Base-by-base conservation (phyloP, 1,140 invertebrate species). In the Trichoplusia ni region DNA sequence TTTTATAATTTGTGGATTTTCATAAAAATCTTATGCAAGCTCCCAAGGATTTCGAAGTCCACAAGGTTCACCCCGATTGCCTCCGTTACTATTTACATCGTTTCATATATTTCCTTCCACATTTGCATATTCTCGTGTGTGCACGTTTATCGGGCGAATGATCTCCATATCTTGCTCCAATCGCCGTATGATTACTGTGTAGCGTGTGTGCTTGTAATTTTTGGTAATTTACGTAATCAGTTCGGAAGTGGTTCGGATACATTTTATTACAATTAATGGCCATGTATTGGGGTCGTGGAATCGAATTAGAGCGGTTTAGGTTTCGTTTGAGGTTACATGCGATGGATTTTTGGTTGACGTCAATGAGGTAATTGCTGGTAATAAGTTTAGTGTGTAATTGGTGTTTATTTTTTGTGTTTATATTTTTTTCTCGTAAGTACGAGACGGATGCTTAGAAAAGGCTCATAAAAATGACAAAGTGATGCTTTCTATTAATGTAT, bases 121-220 rank as follows among this genome's bases (percentile, higher is more conserved):
- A 53, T 53, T 35, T 21, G 11, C 49, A 59, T 46, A 33, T 23
- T 59, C 13, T 19, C 21, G 51, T 33, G 29, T 46, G 29, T 59
- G 56, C 33, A 16, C n/a, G 8, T 42, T 59, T 59, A 59, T 59
- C 56, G 40, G 13, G 8, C 4, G 6, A 8, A 46, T 40, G 19
- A 56, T 56, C 53, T 38, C 1, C 33, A 5, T 31, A 40, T 46
- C 44, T 59, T 27, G 14, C 27, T 44, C 7, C 56, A 23, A 60
- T 60, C 18, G 42, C 31, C 11, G n/a, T 58, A 46, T 59, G 58
- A 68, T 68, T 68, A 63, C 37, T 14, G 9, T 44, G 31, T 68
- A 21, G 66, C 66, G 66, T 68, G 66, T 63, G 37, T 68, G 44
- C 56, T 35, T 42, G 35, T 58, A 68, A 64, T 68, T 62, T 33